phyloP scores from a whole-genome alignment of 2,888 invertebrate species.

The Meta bourneti region DNA sequence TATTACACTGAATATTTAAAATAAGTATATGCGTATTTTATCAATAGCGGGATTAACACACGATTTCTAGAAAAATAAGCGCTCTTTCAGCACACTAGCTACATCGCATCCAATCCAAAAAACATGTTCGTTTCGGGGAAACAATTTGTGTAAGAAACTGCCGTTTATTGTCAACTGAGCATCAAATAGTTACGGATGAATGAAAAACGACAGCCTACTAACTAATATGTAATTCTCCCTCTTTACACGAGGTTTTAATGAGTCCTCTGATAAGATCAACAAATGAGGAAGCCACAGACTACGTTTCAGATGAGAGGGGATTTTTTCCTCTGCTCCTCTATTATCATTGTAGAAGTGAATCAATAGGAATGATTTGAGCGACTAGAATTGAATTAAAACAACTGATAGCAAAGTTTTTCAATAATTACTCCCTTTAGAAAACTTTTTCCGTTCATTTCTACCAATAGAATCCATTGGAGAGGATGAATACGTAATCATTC shows the following conservation, averaged over 20 bases:
- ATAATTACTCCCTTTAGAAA: slow-evolving; percentile 57
- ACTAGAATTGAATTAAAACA: slow-evolving; percentile 70
- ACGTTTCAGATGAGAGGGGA: slow-evolving; percentile 19
- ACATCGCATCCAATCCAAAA: too few relatives aligned
- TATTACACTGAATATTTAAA: too few relatives aligned
- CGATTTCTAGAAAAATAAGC: too few relatives aligned
- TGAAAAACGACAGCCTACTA: not conserved
- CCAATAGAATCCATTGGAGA: not conserved
- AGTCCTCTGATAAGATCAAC: slow-evolving; percentile 69
- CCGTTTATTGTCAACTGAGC: too few relatives aligned
- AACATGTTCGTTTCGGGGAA: too few relatives aligned
- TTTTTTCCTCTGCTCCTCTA: slow-evolving; percentile 38
- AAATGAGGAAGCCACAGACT: slow-evolving; percentile 59
- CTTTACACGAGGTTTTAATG: slow-evolving; percentile 54
- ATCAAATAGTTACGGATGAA: not conserved
- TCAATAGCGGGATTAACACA: too few relatives aligned
- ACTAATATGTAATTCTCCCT: too few relatives aligned
- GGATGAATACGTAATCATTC: slow-evolving; percentile 1
- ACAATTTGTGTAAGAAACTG: too few relatives aligned
- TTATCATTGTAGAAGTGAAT: slow-evolving; percentile 60
- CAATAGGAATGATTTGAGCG: slow-evolving; percentile 56
- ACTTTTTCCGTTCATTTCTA: not conserved
- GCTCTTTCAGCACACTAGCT: too few relatives aligned
- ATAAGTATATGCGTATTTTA: too few relatives aligned
- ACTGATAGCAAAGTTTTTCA: slow-evolving; percentile 73